Base-by-base conservation (phyloP, 2,888 invertebrate genomes). In the Subacronicta megacephala region DNA sequence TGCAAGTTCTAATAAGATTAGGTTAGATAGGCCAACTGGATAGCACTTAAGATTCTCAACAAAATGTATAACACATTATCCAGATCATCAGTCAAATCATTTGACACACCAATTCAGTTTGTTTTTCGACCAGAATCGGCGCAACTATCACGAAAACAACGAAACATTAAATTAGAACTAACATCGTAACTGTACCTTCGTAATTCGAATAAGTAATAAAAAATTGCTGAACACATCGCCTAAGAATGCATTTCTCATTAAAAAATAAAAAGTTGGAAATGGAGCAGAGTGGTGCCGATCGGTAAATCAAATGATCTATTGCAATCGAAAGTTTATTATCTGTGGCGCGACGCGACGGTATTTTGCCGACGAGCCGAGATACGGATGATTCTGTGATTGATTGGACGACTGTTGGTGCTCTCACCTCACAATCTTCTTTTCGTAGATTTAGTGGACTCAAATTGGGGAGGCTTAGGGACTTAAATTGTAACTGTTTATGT, bases 301-400 rank as follows among this genome's bases (percentile, higher is more conserved):
- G 57, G 80, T 82, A 78, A 76, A 78, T 82, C 75, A 72, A 67
- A 72, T 67, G 75, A 79, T 83, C 74, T 80, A 79, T 78, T 77
- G 77, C 55, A 55, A 76, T 74, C 64, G 75, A 78, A 76, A 75
- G 67, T 78, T 78, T 76, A 76, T 73, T 71, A 62, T 50, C 54
- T 59, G 58, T 65, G 63, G 64, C 65, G 65, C 61, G 72, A 45
- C 72, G 80, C 78, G 75, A 70, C 82, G 75, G 77, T 69, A 56
- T 63, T 62, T 72, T 73, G 46, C 61, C 63, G 72, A 54, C 68
- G 62, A 61, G 51, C 44, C 51, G 62, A 55, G 61, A 69, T 71
- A 66, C 56, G 70, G 72, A 73, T 77, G 74, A 78, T 71, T 56
- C 68, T 51, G 26, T 62, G 78, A 81, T 78, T 76, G 71, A 69